Percentiles rank a stretch among this genome's conserved stretches.
Evolutionary conservation across 2,888 invertebrate genomes (phyloP).

Genomic region (Eristalinus sepulchralis): DNA sequence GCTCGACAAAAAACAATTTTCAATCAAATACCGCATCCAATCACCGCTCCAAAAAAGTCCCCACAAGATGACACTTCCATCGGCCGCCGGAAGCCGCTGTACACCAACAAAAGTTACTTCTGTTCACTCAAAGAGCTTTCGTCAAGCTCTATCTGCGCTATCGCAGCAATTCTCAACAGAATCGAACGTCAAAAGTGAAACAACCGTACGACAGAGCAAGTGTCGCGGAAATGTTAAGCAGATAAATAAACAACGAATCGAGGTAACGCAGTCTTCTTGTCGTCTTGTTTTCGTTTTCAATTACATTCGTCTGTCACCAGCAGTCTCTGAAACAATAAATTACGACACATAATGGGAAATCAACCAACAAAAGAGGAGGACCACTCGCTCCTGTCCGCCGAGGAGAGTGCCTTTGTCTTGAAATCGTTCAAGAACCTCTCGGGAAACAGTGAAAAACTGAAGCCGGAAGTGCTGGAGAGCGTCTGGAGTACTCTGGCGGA

Average conservation of each 20-base stretch:
- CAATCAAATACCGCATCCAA: neutral
- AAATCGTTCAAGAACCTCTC: conserved; percentile 64
- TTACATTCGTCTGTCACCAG: neutral
- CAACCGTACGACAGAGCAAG: neutral
- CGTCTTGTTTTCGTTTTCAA: neutral
- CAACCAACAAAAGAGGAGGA: conserved; percentile 72
- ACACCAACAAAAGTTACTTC: neutral
- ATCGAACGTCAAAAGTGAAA: conserved; percentile 13
- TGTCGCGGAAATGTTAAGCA: conserved; percentile 24
- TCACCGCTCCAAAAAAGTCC: neutral
- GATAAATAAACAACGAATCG: conserved; percentile 35
- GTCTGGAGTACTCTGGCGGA: conserved; percentile 38
- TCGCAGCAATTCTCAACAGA: neutral
- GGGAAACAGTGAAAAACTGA: conserved; percentile 51
- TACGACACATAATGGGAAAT: conserved; percentile 73
- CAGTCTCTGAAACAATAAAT: neutral
- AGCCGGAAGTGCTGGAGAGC: conserved; percentile 2
- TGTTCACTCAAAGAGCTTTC: neutral
- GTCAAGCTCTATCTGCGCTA: neutral
- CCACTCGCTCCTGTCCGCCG: conserved; percentile 73
- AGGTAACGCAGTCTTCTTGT: conserved; percentile 5
- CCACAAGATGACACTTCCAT: neutral
- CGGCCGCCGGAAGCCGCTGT: neutral
- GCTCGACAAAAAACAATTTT: neutral
- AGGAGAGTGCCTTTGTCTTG: conserved; percentile 76